A percentile compares a stretch with the other conserved stretches of the same genome.
phyloP scores from a whole-genome alignment of 1,140 invertebrate species.

The Drosophila repleta region DNA sequence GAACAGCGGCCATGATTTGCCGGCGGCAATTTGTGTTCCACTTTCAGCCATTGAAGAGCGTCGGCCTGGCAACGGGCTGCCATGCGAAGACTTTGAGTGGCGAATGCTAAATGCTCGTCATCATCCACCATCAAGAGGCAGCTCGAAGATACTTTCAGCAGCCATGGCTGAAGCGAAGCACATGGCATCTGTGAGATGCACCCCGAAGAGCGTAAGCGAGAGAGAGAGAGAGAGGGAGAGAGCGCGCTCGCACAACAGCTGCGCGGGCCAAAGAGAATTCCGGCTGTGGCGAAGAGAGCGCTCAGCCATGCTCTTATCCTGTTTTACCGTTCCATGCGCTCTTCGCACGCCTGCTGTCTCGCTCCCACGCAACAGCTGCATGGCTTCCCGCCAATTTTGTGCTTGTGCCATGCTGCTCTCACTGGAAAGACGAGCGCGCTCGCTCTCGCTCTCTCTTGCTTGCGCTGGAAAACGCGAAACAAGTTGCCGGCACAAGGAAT shows the following conservation, averaged over 20 bases:
- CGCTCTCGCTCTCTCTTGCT: constrained; percentile 8
- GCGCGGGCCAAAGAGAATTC: constrained; percentile 17
- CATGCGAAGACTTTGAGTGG: constrained; percentile 65
- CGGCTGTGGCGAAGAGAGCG: constrained; percentile 16
- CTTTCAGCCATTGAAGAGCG: constrained; percentile 58
- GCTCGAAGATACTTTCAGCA: constrained; percentile 33
- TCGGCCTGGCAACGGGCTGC: constrained; percentile 43
- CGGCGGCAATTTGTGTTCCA: constrained; percentile 56
- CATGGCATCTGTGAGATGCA: constrained; percentile 35
- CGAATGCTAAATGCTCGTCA: constrained; percentile 60
- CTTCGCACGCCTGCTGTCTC: constrained; percentile 40
- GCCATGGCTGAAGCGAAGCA: constrained; percentile 30
- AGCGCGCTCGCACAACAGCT: constrained; percentile 16
- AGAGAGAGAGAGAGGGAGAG: constrained; percentile 6
- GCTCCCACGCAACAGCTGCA: constrained; percentile 46
- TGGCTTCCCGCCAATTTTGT: constrained; percentile 64
- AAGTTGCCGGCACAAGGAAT: constrained; percentile 35
- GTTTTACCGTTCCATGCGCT: constrained; percentile 46
- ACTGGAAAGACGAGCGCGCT: constrained; percentile 44
- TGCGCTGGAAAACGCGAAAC: constrained; percentile 31
- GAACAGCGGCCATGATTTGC: constrained; percentile 73
- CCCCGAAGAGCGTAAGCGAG: constrained; percentile 18
- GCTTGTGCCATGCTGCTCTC: constrained; percentile 21
- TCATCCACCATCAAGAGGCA: constrained; percentile 47
- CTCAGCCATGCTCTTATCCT: constrained; percentile 40